A percentile compares a stretch with the other conserved stretches of the same genome.
phyloP scores from a whole-genome alignment of 2,888 invertebrate genomes.

The Lochmaea capreae region DNA sequence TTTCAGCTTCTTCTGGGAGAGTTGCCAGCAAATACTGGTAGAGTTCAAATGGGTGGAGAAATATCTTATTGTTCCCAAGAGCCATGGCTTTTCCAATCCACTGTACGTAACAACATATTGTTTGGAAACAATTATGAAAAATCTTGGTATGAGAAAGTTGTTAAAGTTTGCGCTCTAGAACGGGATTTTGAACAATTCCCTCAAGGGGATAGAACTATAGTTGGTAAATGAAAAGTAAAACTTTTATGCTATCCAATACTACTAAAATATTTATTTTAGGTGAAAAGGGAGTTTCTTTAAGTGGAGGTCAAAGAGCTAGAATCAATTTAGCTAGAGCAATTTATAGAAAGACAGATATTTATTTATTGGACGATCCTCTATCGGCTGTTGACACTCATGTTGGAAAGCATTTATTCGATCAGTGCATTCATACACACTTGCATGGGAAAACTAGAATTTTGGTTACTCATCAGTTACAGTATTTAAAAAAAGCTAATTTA shows the following conservation, averaged over 20 bases:
- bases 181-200: slow-evolving; percentile 74
- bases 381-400: slow-evolving; percentile 85
- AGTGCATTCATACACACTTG: slow-evolving; percentile 74
- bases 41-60: slow-evolving; percentile 67
- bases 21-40: slow-evolving; percentile 68
- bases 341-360: slow-evolving; percentile 81
- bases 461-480: slow-evolving; percentile 80
- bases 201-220: slow-evolving; percentile 67
- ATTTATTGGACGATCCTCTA: slow-evolving; percentile 83
- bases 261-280: slow-evolving; percentile 59
- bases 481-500: slow-evolving; percentile 68
- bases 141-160: slow-evolving; percentile 66
- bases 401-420: slow-evolving; percentile 79
- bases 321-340: slow-evolving; percentile 82
- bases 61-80: slow-evolving; percentile 75
- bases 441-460: slow-evolving; percentile 72
- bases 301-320: slow-evolving; percentile 85
- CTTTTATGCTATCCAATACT: background rate
- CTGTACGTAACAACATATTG: slow-evolving; percentile 76
- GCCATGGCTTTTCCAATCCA: slow-evolving; percentile 73
- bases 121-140: slow-evolving; percentile 71
- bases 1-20: slow-evolving; percentile 67
- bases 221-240: slow-evolving; percentile 45
- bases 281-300: slow-evolving; percentile 81
- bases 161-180: slow-evolving; percentile 72